Evolutionary conservation across 2,797 vertebrate genomes (phyloP), one percentile per base, ranked within the genome.

Genomic region (Ptychadena robeensis): DNA sequence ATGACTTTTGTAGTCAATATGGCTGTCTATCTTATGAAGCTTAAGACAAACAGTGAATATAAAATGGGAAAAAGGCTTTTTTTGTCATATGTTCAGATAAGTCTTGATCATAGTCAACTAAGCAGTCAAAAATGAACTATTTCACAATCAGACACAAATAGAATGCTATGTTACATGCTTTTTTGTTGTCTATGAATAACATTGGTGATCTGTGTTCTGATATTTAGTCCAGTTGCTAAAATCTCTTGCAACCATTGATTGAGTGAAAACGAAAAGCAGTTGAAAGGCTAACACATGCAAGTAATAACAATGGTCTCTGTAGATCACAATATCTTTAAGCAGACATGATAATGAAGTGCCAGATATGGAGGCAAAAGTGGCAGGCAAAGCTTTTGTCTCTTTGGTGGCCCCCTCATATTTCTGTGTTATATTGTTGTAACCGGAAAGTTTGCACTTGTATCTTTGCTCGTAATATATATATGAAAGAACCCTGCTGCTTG

Each of bases 291-390:
- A 94, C 92, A 95, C 97, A 98, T 99, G 98, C 96, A 96, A 93
- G 93, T 91, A 92, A 94, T 94, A 93, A 94, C 92, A 90, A 95
- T 95, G 92, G 90, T 92, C 93, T 95, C 94, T 93, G 95, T 94
- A 96, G 94, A 94, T 93, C 96, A 97, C 95, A 96, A 87, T 90
- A 92, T 91, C 91, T 92, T 94, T 95, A 96, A 95, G 95, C 96
- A 95, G 92, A 89, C 93, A 92, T 89, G 90, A 91, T 94, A 90
- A 78, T 92, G 93, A 92, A 90, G 91, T 91, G 95, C 94, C 95
- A 93, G 92, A 93, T 93, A 78, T 87, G 93, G 95, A 96, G 95
- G 94, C 93, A 94, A 92, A 94, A 94, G 89, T 92, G 89, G 91
- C 91, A 92, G 88, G 92, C 93, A 93, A 90, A 90, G 92, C 89